These are phyloP conservation scores for Synergus itoensis DNA, from an alignment of 2,888 invertebrate species.

Conservation along the genomic window DNA sequence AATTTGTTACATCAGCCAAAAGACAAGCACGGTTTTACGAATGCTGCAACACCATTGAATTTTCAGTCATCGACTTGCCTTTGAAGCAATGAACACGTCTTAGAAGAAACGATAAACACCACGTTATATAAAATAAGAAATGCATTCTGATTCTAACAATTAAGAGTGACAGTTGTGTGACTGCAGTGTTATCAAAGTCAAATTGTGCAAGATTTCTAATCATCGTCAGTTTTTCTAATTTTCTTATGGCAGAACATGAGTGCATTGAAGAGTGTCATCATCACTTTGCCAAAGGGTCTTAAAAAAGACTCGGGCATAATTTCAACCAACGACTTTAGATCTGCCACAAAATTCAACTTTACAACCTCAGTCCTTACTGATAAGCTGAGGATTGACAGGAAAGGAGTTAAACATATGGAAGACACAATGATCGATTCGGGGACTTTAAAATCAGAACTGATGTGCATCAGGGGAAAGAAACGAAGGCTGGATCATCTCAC, in stretches of 20 bases:
- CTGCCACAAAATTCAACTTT: conserved; percentile 65
- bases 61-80: not conserved
- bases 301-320: conserved; percentile 58
- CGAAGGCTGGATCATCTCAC: conserved; percentile 89
- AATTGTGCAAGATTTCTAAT: not conserved
- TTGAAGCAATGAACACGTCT: not conserved
- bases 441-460: conserved; percentile 18
- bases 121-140: not conserved
- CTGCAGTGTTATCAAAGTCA: not conserved
- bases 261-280: conserved; percentile 71
- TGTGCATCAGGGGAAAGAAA: conserved; percentile 80
- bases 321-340: conserved; percentile 52
- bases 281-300: conserved; percentile 72
- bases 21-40: not conserved
- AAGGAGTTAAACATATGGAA: conserved; percentile 55
- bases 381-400: conserved; percentile 58
- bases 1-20: conserved; percentile 19
- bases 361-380: conserved; percentile 66
- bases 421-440: conserved; percentile 61
- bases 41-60: not conserved
- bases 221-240: not conserved
- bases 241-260: conserved; percentile 69
- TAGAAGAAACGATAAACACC: not conserved
- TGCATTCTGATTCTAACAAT: not conserved
- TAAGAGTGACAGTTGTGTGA: not conserved